Evolutionary conservation across 2,113 vertebrate genomes (phyloP).

Genomic region (Brachirus orientalis): DNA sequence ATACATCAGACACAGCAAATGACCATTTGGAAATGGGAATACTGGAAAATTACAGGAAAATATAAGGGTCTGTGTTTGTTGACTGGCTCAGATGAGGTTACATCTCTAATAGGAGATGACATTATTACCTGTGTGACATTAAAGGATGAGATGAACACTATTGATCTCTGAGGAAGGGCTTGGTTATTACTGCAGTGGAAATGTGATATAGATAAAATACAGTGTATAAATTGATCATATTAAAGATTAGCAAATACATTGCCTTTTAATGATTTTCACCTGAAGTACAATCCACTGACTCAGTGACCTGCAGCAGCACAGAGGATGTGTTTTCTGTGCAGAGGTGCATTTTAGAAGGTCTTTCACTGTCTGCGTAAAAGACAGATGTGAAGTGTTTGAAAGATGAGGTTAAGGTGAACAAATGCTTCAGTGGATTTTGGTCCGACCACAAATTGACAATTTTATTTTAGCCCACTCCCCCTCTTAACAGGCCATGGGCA

Average conservation of each 20-base stretch:
- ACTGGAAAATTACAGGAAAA: not conserved
- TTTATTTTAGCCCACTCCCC: slow-evolving; percentile 41
- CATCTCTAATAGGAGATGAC: not conserved
- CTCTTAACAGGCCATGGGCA: not conserved
- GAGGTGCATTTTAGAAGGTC: slow-evolving; percentile 9
- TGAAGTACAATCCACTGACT: slow-evolving; percentile 15
- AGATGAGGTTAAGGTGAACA: slow-evolving; percentile 25
- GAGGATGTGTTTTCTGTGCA: slow-evolving; percentile 6
- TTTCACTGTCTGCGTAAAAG: not conserved
- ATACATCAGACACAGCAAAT: slow-evolving; percentile 11
- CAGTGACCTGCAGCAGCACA: slow-evolving; percentile 7
- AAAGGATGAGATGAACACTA: slow-evolving; percentile 36
- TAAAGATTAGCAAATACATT: slow-evolving; percentile 33
- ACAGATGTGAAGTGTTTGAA: not conserved
- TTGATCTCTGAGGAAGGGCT: slow-evolving; percentile 37
- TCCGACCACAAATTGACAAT: slow-evolving; percentile 52
- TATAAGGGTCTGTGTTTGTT: not conserved
- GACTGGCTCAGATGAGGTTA: not conserved
- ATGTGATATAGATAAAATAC: slow-evolving; percentile 27
- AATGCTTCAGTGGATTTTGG: slow-evolving; percentile 15
- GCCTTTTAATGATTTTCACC: slow-evolving; percentile 16
- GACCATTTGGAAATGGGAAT: not conserved
- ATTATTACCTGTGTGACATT: slow-evolving; percentile 17
- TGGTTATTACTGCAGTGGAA: slow-evolving; percentile 33
- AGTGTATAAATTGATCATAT: slow-evolving; percentile 30